phyloP scores from a whole-genome alignment of 2,113 vertebrate species.

The Corvus moneduloides region DNA sequence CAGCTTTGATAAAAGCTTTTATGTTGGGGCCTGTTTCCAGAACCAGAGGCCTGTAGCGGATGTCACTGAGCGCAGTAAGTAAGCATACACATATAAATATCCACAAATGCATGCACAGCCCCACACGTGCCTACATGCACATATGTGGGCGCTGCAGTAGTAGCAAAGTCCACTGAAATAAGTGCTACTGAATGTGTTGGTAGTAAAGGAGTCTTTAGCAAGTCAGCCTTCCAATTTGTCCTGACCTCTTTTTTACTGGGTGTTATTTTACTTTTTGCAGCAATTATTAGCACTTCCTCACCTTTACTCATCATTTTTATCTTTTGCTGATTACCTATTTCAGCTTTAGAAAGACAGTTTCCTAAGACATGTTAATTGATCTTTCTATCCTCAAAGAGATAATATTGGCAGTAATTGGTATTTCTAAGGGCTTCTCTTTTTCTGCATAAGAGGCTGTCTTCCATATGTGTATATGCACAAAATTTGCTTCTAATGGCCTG shows the following conservation, averaged over 20 bases:
- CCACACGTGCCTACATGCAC: fast-evolving
- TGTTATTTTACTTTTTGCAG: neutral
- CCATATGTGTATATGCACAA: no score
- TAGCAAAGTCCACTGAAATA: neutral
- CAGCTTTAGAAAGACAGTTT: neutral
- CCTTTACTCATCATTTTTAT: neutral
- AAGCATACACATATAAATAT: neutral
- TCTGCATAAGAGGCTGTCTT: neutral
- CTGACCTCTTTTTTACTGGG: neutral
- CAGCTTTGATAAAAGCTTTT: neutral
- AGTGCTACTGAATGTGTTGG: neutral
- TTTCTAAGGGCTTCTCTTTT: neutral
- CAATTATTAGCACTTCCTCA: neutral
- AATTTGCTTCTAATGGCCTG: neutral
- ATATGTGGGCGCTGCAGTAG: fast-evolving
- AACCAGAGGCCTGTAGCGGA: neutral
- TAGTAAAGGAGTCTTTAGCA: neutral
- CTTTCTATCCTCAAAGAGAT: neutral
- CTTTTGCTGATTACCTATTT: neutral
- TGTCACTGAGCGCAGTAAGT: fast-evolving
- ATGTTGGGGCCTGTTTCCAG: neutral
- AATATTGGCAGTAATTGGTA: neutral
- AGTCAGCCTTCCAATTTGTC: neutral
- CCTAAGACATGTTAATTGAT: neutral
- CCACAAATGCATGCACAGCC: fast-evolving